Evolutionary conservation across 2,113 vertebrate genomes (phyloP).

Genomic region (Neodontobutis hainanensis): DNA sequence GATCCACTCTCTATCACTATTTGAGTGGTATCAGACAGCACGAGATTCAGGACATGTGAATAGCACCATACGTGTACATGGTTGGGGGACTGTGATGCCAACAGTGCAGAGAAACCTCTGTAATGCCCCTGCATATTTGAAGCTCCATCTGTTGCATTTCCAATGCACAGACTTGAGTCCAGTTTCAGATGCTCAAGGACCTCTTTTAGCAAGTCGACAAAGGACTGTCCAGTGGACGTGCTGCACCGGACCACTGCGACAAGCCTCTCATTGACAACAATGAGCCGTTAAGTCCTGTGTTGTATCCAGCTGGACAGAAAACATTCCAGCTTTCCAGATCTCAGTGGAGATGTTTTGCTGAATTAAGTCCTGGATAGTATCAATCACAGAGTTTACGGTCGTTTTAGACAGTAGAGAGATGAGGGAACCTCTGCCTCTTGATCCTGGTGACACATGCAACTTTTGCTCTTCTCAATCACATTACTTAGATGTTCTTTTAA

Average conservation of each 20-base stretch:
- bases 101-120: background rate
- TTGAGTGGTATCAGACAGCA: constrained; percentile 20
- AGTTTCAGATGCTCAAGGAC: constrained; percentile 6
- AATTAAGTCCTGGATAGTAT: no score
- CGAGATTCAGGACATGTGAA: constrained; percentile 16
- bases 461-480: no score
- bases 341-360: no score
- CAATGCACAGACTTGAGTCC: constrained; percentile 13
- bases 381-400: no score
- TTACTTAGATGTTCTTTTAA: no score
- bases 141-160: constrained; percentile 4
- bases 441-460: no score
- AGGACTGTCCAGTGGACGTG: constrained; percentile 28
- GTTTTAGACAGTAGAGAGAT: no score
- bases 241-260: constrained; percentile 5
- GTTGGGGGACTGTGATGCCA: background rate
- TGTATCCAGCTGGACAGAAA: no score
- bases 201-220: constrained; percentile 22
- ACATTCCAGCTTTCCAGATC: no score
- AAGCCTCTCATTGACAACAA: constrained; percentile 16
- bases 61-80: background rate
- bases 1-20: constrained; percentile 18
- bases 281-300: no score
- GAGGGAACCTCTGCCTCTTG: no score
- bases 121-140: background rate